Percentiles rank a stretch among this genome's conserved stretches.
phyloP scores from a whole-genome alignment of 2,888 invertebrate species.

The Himalopsyche japonica region DNA sequence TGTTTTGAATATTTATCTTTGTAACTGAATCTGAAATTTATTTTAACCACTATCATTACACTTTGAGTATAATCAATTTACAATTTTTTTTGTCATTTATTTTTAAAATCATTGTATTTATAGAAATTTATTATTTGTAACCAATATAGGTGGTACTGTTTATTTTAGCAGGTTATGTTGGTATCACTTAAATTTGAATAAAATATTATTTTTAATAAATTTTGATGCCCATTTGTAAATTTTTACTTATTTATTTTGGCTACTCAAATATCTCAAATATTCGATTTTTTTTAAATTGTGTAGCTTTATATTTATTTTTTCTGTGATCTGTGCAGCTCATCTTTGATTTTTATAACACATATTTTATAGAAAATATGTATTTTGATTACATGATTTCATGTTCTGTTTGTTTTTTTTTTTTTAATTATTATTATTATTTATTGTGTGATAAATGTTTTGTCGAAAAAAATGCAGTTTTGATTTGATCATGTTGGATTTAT shows the following conservation, averaged over 20 bases:
- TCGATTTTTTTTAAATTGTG: no score
- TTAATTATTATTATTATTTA: not conserved
- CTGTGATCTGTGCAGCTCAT: not conserved
- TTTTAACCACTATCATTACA: not conserved
- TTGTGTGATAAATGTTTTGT: not conserved
- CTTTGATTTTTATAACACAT: not conserved
- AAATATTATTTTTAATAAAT: no score
- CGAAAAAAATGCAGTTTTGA: not conserved
- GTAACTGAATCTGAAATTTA: not conserved
- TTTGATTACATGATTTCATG: not conserved
- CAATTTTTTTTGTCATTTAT: not conserved
- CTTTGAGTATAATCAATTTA: not conserved
- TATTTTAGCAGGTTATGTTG: no score
- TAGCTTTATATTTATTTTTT: not conserved
- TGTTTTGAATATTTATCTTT: not conserved
- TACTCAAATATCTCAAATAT: not conserved
- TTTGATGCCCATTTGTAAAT: no score
- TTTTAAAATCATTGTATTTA: not conserved
- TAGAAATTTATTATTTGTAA: not conserved
- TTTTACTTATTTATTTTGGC: not conserved
- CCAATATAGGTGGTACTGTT: no score
- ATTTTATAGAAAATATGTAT: not conserved
- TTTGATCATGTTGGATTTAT: not conserved
- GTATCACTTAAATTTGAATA: no score
- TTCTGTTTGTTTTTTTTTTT: not conserved